Base-by-base conservation (phyloP, 2,113 vertebrate genomes). In the Mobula birostris region DNA sequence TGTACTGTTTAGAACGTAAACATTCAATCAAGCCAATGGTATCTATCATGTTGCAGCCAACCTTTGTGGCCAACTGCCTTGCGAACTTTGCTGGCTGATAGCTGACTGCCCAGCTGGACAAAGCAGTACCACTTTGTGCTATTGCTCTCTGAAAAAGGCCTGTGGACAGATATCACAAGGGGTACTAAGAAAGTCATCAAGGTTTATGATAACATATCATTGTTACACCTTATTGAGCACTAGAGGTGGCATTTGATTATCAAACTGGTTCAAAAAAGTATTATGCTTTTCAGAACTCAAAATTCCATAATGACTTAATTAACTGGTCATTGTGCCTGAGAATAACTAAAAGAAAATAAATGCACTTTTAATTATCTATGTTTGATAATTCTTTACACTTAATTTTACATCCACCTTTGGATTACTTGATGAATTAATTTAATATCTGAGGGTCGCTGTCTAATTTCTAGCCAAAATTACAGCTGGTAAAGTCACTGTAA, bases 61-160 rank as follows among this genome's bases (percentile, higher is more conserved):
- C 98, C 96, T 99, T 99, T 48, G 97, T 98, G 94, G 98, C 99
- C 96, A 99, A 96, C 97, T 99, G 98, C 94, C 98, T 98, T 94
- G 98, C 98, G 0, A 99, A 99, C 96, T 99, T 99, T 95, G 98
- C 98, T 88, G 99, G 99, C 95, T 99, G 98, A 94, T 99, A 99
- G 95, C 98, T 99, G 94, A 99, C 98, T 17, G 99, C 98, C 99
- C 99, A 99, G 96, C 98, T 99, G 96, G 99, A 99, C 94, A 99
- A 97, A 66, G 99, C 99, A 21, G 98, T 98, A 95, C 99, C 99
- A 8, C 99, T 99, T 97, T 99, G 98, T 96, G 99, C 98, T 94
- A 99, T 99, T 95, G 99, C 99, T 96, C 99, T 97, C 97, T 99
- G 99, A 96, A 99, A 99, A 94, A 99, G 97, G 95, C 99, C 99